These are phyloP conservation scores for Odontocerum albicorne DNA, from an alignment of 2,888 invertebrate species.

Conservation along the genomic window DNA sequence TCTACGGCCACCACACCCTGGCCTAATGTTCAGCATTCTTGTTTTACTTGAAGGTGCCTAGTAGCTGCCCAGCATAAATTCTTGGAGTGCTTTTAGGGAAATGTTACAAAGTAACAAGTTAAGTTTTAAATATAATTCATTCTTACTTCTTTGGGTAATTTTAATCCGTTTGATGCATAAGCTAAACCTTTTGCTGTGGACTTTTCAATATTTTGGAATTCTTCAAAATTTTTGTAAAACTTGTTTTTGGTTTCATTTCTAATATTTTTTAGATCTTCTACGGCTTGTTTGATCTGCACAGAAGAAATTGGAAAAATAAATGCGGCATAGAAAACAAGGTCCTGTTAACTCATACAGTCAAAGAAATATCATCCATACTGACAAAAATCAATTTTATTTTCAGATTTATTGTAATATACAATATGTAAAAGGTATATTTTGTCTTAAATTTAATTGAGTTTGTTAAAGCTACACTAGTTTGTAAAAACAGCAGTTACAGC, in stretches of 20 bases:
- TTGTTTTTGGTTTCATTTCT: not conserved
- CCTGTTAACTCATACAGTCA: too few relatives aligned
- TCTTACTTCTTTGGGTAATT: constrained; percentile 53
- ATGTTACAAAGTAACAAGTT: not conserved
- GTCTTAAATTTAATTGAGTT: too few relatives aligned
- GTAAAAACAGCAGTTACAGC: too few relatives aligned
- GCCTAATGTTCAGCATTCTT: not conserved
- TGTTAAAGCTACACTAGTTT: too few relatives aligned
- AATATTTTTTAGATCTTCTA: not conserved
- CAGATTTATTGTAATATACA: too few relatives aligned
- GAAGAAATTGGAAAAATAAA: not conserved
- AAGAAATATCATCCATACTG: too few relatives aligned
- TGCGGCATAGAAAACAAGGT: too few relatives aligned
- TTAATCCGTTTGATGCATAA: constrained; percentile 54
- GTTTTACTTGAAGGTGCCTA: not conserved
- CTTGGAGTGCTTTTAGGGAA: too few relatives aligned
- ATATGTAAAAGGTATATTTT: too few relatives aligned
- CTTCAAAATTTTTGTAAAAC: constrained; percentile 41
- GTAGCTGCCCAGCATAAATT: not conserved
- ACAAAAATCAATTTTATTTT: too few relatives aligned
- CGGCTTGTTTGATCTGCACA: not conserved
- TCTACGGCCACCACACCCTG: too few relatives aligned
- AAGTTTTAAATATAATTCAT: not conserved
- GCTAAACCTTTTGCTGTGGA: constrained; percentile 50
- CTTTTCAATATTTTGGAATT: constrained; percentile 46